phyloP scores from a whole-genome alignment of 2,797 vertebrate species.

The Hemibagrus guttatus region DNA sequence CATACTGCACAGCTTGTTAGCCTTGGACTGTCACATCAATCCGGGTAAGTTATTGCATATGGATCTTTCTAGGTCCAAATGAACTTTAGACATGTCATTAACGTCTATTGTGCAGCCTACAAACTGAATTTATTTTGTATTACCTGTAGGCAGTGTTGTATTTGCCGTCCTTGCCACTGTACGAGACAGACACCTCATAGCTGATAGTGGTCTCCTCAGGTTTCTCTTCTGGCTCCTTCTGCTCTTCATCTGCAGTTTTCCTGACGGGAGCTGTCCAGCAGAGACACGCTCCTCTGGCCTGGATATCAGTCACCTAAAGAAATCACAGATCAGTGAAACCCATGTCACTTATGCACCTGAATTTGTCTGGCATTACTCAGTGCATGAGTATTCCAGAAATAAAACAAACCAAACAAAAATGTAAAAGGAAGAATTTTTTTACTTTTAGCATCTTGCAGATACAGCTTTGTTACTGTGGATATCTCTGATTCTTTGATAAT shows the following conservation, averaged over 20 bases:
- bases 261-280: constrained; percentile 83
- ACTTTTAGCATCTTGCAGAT: neutral
- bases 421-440: neutral
- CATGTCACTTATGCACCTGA: too few relatives aligned
- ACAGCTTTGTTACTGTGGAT: neutral
- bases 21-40: neutral
- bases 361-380: too few relatives aligned
- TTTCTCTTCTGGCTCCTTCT: constrained; percentile 60
- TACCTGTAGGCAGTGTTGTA: constrained; percentile 86
- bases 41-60: neutral
- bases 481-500: neutral
- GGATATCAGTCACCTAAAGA: constrained; percentile 85
- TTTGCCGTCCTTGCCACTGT: constrained; percentile 87
- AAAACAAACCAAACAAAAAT: constrained; percentile 32
- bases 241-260: constrained; percentile 67
- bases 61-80: neutral
- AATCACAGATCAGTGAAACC: neutral
- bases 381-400: neutral
- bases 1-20: too few relatives aligned
- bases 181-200: constrained; percentile 88
- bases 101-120: neutral
- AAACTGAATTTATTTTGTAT: constrained; percentile 48
- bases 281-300: constrained; percentile 80
- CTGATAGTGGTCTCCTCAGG: constrained; percentile 72
- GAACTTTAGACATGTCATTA: neutral